Percentiles rank a stretch among this genome's conserved stretches.
phyloP scores from a whole-genome alignment of 2,797 vertebrate species.

The Anisognathus igniventris region DNA sequence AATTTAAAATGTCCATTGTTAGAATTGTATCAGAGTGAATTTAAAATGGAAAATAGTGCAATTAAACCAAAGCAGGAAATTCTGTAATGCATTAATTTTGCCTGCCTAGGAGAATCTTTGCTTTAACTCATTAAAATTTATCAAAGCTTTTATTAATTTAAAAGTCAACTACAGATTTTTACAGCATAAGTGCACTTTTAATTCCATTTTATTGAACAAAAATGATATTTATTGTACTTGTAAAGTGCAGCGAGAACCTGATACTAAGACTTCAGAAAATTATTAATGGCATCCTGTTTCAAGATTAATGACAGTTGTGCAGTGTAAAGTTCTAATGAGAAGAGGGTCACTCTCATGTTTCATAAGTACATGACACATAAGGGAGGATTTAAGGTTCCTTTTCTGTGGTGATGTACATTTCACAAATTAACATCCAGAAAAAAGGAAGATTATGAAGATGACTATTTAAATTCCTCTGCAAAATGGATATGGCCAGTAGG shows the following conservation, averaged over 20 bases:
- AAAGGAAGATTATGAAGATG: not conserved
- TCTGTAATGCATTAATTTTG: not conserved
- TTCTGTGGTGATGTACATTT: not conserved
- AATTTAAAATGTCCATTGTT: not conserved
- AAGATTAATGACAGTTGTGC: not conserved
- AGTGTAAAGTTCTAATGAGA: not conserved
- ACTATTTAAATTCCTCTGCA: not conserved
- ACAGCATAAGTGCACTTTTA: not conserved
- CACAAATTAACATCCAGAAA: not conserved
- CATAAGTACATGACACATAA: not conserved
- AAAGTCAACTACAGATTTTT: not conserved
- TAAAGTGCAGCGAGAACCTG: not conserved
- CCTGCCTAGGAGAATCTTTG: not conserved
- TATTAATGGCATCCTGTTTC: not conserved
- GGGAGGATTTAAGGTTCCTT: not conserved
- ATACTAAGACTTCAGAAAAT: not conserved
- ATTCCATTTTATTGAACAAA: not conserved
- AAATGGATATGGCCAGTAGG: not conserved
- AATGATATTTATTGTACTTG: not conserved
- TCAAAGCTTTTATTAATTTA: conserved; percentile 6
- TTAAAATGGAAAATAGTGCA: not conserved
- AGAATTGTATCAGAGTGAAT: not conserved
- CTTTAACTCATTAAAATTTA: conserved; percentile 2
- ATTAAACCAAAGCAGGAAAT: not conserved
- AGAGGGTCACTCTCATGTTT: not conserved